phyloP scores from a whole-genome alignment of 2,888 invertebrate species.

The Caenorhabditis macrosperma region DNA sequence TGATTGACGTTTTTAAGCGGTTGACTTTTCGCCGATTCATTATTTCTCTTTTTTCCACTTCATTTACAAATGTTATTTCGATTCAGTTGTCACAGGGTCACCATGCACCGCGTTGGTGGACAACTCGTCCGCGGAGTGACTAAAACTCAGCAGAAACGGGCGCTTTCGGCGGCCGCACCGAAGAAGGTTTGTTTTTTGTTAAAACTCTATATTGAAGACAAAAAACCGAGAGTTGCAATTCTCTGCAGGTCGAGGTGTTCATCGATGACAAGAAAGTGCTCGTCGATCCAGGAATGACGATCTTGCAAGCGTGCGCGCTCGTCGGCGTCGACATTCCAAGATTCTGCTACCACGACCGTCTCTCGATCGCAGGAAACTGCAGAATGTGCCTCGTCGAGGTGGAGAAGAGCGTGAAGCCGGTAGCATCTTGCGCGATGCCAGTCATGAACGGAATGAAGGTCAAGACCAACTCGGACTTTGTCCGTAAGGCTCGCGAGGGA shows the following conservation, averaged over 20 bases:
- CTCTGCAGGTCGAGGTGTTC: slow-evolving; percentile 85
- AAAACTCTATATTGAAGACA: not conserved
- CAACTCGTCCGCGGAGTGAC: slow-evolving; percentile 54
- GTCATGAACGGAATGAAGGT: slow-evolving; percentile 97
- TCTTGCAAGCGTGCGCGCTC: slow-evolving; percentile 91
- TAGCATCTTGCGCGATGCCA: slow-evolving; percentile 99
- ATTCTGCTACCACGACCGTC: slow-evolving; percentile 98
- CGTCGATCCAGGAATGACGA: slow-evolving; percentile 96
- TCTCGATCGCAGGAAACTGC: slow-evolving; percentile 98
- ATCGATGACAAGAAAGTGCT: slow-evolving; percentile 95
- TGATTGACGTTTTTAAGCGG: not conserved
- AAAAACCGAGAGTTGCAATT: too few species aligned
- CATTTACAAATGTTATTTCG: not conserved
- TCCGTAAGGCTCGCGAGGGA: slow-evolving; percentile 83
- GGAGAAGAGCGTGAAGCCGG: slow-evolving; percentile 97
- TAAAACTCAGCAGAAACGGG: slow-evolving; percentile 46
- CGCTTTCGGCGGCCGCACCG: slow-evolving; percentile 74
- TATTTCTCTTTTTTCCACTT: not conserved
- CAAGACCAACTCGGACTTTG: slow-evolving; percentile 96
- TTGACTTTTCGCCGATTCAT: slow-evolving; percentile 3
- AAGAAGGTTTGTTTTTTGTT: slow-evolving; percentile 27
- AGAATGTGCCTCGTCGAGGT: slow-evolving; percentile 99
- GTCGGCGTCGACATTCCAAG: slow-evolving; percentile 97
- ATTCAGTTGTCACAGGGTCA: slow-evolving; percentile 45
- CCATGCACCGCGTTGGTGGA: slow-evolving; percentile 70